Evolutionary conservation across 2,888 invertebrate species (phyloP).

Genomic region (Lasius platythorax): DNA sequence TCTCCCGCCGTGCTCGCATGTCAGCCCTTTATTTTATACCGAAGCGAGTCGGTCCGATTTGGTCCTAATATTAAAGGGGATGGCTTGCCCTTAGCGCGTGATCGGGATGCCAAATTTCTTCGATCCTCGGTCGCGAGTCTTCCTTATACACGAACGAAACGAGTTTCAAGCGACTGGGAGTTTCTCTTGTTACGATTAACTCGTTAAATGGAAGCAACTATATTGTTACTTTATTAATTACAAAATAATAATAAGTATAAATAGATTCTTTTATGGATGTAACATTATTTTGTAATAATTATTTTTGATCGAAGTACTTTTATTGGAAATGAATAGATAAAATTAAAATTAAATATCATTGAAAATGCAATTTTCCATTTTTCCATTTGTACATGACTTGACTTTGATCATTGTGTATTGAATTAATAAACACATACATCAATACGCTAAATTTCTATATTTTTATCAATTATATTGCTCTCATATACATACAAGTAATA

Average conservation of each 20-base stretch:
- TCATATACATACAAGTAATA: background rate
- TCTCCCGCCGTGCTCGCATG: conserved; percentile 78
- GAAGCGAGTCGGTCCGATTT: conserved; percentile 73
- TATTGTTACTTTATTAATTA: conserved; percentile 20
- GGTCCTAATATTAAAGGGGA: conserved; percentile 84
- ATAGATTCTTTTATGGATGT: background rate
- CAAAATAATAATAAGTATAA: background rate
- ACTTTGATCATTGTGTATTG: conserved; percentile 2
- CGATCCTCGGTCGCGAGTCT: conserved; percentile 76
- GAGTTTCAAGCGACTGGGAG: conserved; percentile 44
- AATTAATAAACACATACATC: background rate
- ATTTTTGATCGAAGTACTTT: too few relatives aligned
- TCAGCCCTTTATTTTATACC: conserved; percentile 84
- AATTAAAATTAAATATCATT: background rate
- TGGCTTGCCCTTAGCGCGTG: conserved; percentile 83
- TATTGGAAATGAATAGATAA: too few relatives aligned
- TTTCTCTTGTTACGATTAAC: background rate
- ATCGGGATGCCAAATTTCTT: conserved; percentile 83
- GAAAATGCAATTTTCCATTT: background rate
- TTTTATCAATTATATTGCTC: background rate
- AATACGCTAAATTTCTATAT: conserved; percentile 5
- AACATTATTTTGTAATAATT: too few relatives aligned
- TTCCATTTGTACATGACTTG: background rate
- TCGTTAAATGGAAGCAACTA: background rate
- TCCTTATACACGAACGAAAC: conserved; percentile 75